A percentile compares a stretch with the other conserved stretches of the same genome.
phyloP scores from a whole-genome alignment of 2,113 vertebrate species.

The Perognathus longimembris region DNA sequence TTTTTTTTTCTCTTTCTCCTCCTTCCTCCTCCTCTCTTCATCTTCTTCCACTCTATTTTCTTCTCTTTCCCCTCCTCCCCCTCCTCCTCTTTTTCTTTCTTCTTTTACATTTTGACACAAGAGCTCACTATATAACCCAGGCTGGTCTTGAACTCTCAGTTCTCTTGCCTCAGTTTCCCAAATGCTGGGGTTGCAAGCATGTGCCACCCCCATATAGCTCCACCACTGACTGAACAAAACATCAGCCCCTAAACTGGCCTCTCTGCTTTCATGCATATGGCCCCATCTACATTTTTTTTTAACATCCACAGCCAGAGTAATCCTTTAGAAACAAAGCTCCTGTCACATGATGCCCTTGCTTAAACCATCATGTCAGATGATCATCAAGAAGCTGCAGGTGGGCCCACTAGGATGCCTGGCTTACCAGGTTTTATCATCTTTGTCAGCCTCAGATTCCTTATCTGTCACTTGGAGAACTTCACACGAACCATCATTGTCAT shows the following conservation, averaged over 20 bases:
- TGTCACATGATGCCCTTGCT: neutral
- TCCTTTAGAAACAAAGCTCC: constrained; percentile 13
- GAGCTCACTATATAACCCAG: too few relatives aligned
- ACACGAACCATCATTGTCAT: neutral
- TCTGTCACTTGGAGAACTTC: neutral
- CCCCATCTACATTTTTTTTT: neutral
- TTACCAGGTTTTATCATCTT: neutral
- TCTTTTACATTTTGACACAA: too few relatives aligned
- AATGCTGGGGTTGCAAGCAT: too few relatives aligned
- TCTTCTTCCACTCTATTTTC: too few relatives aligned
- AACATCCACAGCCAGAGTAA: neutral
- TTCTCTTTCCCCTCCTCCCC: too few relatives aligned
- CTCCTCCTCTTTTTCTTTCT: too few relatives aligned
- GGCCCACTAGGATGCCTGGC: too few relatives aligned
- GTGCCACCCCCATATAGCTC: too few relatives aligned
- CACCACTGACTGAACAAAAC: neutral
- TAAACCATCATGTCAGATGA: neutral
- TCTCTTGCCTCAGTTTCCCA: too few relatives aligned
- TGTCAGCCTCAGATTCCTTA: neutral
- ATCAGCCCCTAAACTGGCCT: neutral
- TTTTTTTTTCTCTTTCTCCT: too few relatives aligned
- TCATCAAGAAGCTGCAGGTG: neutral
- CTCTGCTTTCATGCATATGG: neutral
- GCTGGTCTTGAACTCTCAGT: too few relatives aligned
- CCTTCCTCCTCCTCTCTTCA: too few relatives aligned